Evolutionary conservation across 2,113 vertebrate genomes (phyloP).

Genomic region (Mustela nigripes): DNA sequence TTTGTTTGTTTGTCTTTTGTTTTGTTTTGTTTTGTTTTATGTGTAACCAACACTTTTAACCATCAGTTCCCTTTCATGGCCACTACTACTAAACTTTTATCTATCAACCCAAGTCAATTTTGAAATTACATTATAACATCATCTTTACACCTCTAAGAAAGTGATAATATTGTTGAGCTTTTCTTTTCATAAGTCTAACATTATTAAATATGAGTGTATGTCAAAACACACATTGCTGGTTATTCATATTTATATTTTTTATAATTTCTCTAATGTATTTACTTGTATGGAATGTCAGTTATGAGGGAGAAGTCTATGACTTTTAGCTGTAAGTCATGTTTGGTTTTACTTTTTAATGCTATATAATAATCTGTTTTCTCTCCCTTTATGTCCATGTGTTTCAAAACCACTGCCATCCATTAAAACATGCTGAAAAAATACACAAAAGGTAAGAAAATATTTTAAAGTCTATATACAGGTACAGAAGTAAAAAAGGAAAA

Average conservation of each 20-base stretch:
- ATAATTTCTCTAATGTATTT: background rate
- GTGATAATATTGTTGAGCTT: background rate
- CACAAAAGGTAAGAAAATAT: background rate
- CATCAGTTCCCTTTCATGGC: background rate
- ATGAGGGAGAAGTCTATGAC: background rate
- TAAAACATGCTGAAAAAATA: background rate
- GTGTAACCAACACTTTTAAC: background rate
- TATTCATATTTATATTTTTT: background rate
- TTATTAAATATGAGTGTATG: background rate
- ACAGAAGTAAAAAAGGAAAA: constrained; percentile 32
- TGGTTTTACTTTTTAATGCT: background rate
- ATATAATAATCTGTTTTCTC: background rate
- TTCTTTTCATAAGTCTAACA: background rate
- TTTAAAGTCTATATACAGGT: background rate
- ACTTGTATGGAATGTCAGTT: background rate
- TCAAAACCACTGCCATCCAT: background rate
- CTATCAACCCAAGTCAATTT: background rate
- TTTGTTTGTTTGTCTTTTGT: no score
- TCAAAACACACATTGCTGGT: background rate
- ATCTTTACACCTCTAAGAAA: background rate
- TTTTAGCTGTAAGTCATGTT: background rate
- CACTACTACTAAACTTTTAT: background rate
- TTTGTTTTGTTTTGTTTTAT: background rate
- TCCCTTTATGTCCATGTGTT: background rate
- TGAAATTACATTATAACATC: background rate